Evolutionary conservation across 2,888 invertebrate species (phyloP), one percentile per base, ranked within the genome.

Genomic region (Nymphalis c-album): DNA sequence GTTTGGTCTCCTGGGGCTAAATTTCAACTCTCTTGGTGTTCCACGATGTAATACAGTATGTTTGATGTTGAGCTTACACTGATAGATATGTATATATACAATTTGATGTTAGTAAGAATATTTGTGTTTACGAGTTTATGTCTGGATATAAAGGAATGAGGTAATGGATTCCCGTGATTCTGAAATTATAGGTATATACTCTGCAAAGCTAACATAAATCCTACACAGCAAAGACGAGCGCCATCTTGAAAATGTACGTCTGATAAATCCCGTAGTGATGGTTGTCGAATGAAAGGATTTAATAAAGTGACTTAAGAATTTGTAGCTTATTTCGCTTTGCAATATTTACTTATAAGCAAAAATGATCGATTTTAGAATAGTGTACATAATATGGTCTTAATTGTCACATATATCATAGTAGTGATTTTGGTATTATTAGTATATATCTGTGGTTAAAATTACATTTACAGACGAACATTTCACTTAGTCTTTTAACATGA

Each of bases 181-280:
- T 4, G 3, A 18, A 13, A 13, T 4, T 40, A 40, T 40, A 40
- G 8, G 10, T 40, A 40, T 57, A 57, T 35, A 57, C 4, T 57
- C n/a, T 10, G 10, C 40, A 31, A 31, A 40, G 57, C 40, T 57
- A 40, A 35, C 20, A 57, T 26, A 57, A 57, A 57, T 57, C 40
- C 40, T 40, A 57, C 40, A 57, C 18, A 13, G 57, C 40, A 18
- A 18, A 40, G 57, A 35, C 1, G 57, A 40, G 18, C 57, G 57
- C 57, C 57, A 57, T 57, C 57, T 57, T 57, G 57, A 40, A 40
- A 57, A 40, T 18, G 40, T 18, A 57, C 18, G 40, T 57, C 18
- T 57, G 18, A 18, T 35, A 57, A 40, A 40, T 40, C 57, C 18
- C 18, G 17, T 40, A 18, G 35, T 40, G 40, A 57, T 57, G 57